Conservation (phyloP, 2,113 vertebrate genomes). For the Sarotherodon lohbergeri region DNA sequence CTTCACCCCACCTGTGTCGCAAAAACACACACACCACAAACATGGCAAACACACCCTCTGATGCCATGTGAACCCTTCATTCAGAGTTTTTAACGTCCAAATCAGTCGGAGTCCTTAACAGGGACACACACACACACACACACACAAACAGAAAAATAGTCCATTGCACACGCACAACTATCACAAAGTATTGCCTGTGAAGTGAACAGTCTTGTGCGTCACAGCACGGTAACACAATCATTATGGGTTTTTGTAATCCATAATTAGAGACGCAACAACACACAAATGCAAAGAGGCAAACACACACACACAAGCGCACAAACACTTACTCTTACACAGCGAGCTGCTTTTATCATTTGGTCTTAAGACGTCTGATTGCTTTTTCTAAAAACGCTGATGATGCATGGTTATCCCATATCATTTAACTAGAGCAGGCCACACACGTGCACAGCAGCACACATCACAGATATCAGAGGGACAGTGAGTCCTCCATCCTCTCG, state of each 20-base stretch:
- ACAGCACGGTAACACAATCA: constrained; percentile 41
- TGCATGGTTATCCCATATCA: constrained; percentile 30
- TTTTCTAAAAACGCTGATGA: constrained; percentile 26
- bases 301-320: background rate
- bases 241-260: constrained; percentile 63
- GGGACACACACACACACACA: background rate
- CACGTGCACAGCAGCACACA: constrained; percentile 38
- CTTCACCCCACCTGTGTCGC: constrained; percentile 76
- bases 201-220: constrained; percentile 44
- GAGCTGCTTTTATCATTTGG: constrained; percentile 13
- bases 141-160: background rate
- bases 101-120: background rate
- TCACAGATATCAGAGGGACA: constrained; percentile 14
- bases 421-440: constrained; percentile 17
- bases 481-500: background rate
- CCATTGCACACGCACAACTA: background rate
- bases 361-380: constrained; percentile 16
- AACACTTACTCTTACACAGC: background rate
- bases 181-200: constrained; percentile 32
- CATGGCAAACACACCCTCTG: constrained; percentile 21
- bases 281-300: constrained; percentile 32
- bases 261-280: constrained; percentile 63
- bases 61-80: constrained; percentile 7
- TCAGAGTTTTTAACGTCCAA: background rate
- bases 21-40: constrained; percentile 63